Evolutionary conservation across 1,140 invertebrate genomes (phyloP), one percentile per base, ranked within the genome.

Genomic region (Harpegnathos saltator): DNA sequence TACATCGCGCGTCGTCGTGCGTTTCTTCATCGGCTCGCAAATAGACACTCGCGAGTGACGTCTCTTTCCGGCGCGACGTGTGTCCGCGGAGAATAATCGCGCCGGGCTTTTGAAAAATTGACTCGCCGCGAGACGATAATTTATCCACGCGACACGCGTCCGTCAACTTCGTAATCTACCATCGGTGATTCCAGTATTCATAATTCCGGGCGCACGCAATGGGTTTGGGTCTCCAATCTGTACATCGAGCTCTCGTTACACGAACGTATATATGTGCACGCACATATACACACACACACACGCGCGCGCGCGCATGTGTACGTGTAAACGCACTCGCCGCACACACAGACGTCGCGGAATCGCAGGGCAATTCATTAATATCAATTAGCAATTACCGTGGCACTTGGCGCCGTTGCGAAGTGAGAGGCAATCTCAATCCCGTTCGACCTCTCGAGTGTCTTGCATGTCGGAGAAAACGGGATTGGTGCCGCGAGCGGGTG

Each of bases 341-440:
- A 22, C 26, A 22, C 26, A 24, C 61, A 24, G 2, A 9, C 29
- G 38, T 3, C 58, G 50, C 33, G 44, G 19, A 19, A 61, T 69
- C 52, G 44, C 29, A 0, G 15, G 19, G 15, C 44, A 33, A 73
- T 81, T 85, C 44, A 50, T 73, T 72, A 50, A 72, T 68, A 72
- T 85, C 62, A 59, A 73, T 82, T 85, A 62, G 50, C 52, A 50
- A 84, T 78, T 38, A 54, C 73, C 50, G 44, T 52, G 38, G 4
- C 14, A 48, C 24, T 52, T 50, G 11, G 33, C 38, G 19, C 44
- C 2, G 22, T 22, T 11, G 3, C 17, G 4, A 44, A 33, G 11
- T 11, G 12, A n/a, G 24, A 24, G 11, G 29, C 26, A 29, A 38
- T 33, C 38, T 26, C 19, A 44, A 59, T 52, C n/a, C 56, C 26